Evolutionary conservation across 2,888 invertebrate species (phyloP).

Genomic region (Anaspis maculata): DNA sequence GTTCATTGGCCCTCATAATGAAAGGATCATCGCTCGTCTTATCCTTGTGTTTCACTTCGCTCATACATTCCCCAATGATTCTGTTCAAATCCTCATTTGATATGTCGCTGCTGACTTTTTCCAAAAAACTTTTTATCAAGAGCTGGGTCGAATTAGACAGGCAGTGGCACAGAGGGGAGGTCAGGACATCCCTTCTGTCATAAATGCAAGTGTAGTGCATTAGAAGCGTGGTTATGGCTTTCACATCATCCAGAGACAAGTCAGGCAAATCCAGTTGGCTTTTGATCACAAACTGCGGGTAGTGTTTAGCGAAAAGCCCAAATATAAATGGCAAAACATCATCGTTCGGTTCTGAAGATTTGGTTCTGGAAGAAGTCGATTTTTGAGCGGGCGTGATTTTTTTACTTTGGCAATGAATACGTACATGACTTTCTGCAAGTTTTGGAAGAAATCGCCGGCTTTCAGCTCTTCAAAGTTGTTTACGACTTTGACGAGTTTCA

Average conservation of each 20-base stretch:
- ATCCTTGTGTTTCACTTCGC: no score
- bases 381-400: conserved; percentile 1
- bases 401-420: conserved; percentile 16
- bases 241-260: conserved; percentile 21
- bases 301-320: conserved; percentile 23
- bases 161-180: conserved; percentile 33
- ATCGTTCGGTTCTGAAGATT: conserved; percentile 17
- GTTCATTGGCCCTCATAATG: not conserved
- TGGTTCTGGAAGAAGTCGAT: conserved; percentile 22
- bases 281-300: conserved; percentile 25
- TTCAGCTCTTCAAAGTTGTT: conserved; percentile 26
- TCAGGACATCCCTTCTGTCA: conserved; percentile 34
- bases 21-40: not conserved
- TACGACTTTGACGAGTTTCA: conserved; percentile 28
- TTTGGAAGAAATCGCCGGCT: conserved; percentile 32
- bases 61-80: conserved; percentile 22
- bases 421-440: conserved; percentile 33
- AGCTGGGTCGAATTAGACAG: conserved; percentile 29
- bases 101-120: conserved; percentile 25
- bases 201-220: conserved; percentile 37
- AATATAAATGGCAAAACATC: conserved; percentile 26
- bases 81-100: conserved; percentile 24
- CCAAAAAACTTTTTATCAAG: conserved; percentile 32
- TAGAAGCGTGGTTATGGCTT: conserved; percentile 30
- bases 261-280: conserved; percentile 24